Base-by-base conservation (phyloP, 2,888 invertebrate genomes). In the Lasius platythorax region DNA sequence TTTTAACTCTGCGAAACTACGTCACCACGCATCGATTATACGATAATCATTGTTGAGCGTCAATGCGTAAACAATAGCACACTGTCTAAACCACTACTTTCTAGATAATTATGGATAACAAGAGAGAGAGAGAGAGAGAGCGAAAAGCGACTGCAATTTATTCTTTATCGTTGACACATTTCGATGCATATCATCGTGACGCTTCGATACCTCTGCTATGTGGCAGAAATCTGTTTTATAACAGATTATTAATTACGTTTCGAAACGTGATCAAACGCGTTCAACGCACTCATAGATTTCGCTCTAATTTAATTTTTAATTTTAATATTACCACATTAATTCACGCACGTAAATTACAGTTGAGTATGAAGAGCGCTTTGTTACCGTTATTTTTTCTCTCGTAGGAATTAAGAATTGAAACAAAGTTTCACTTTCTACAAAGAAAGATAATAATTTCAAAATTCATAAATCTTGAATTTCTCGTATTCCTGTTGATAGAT, bases 141-240 rank as follows among this genome's bases (percentile, higher is more conserved):
- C n/a, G 53, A 53, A n/a, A 81, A 63, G 73, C 61, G 37, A 61
- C 61, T 73, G 37, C 61, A 46, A 73, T 81, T 81, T 79, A 79
- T 79, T 72, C 73, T 73, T 73, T 73, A 81, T 73, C 73, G 50
- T 79, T 73, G 79, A 81, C 79, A 81, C 79, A 81, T 81, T 81
- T 81, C 79, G 73, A 73, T 46, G 79, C 79, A 37, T 23, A 23
- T 23, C 73, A 58, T 33, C 70, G 61, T 72, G 61, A 63, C 28
- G 79, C 61, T 81, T 61, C 72, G 79, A 50, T 50, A 61, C 73
- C 73, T 63, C 46, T 12, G 37, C 37, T 46, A 58, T 70, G 50
- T 50, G 6, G 18, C 40, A 73, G 46, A 61, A 37, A 73, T 73
- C 37, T 28, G 61, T 73, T 73, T 81, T 81, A 81, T 63, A 81